phyloP scores from a whole-genome alignment of 2,888 invertebrate species.

The Neuroscelio doddi region DNA sequence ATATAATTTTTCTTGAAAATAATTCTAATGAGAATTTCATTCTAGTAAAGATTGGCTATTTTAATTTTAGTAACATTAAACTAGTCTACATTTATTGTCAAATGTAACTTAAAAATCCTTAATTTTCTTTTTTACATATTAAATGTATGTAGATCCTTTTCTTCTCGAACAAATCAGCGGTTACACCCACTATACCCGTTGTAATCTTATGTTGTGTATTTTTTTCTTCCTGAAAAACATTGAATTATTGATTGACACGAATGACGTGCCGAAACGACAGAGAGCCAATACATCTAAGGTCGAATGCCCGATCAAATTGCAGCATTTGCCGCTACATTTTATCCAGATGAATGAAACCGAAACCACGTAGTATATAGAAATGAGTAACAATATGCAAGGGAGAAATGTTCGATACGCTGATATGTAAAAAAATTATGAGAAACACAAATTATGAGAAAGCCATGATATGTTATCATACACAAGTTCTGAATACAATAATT shows the following conservation, averaged over 20 bases:
- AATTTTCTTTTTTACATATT: no score
- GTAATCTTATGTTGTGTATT: slow-evolving; percentile 51
- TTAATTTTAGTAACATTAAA: no score
- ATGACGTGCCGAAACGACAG: slow-evolving; percentile 37
- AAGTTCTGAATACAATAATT: slow-evolving; percentile 1
- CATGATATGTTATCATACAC: not conserved
- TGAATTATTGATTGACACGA: slow-evolving; percentile 60
- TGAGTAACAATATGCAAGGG: slow-evolving; percentile 8
- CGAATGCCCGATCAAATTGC: slow-evolving; percentile 66
- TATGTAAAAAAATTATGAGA: slow-evolving; percentile 16
- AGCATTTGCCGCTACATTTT: slow-evolving; percentile 64
- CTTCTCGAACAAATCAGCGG: slow-evolving; percentile 26
- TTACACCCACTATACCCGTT: slow-evolving; percentile 36
- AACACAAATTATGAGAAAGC: no score
- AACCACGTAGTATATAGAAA: slow-evolving; percentile 56
- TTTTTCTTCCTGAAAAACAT: slow-evolving; percentile 53
- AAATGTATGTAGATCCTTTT: slow-evolving; percentile 19
- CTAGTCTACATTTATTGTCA: no score
- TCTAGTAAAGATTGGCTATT: no score
- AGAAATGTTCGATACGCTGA: slow-evolving; percentile 8
- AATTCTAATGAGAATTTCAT: no score
- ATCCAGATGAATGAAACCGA: slow-evolving; percentile 66
- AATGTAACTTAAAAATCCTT: no score
- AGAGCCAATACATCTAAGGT: slow-evolving; percentile 57
- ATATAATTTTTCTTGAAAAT: no score